Evolutionary conservation across 2,113 vertebrate species (phyloP).

Genomic region (Bolborhynchus lineola): DNA sequence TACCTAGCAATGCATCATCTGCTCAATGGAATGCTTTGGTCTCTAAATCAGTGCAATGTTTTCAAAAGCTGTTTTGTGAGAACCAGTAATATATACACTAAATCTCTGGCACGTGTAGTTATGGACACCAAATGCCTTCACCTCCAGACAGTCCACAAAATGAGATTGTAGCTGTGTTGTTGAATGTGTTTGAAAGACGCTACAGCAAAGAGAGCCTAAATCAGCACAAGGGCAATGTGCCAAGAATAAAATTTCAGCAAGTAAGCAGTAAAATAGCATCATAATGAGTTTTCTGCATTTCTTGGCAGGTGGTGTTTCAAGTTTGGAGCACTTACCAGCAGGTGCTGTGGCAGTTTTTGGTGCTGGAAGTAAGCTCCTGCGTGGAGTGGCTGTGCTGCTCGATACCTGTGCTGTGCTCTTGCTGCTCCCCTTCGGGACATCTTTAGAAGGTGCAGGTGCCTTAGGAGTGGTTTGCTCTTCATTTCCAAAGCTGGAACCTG

Average conservation of each 20-base stretch:
- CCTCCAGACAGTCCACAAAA: background rate
- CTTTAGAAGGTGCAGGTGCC: conserved; percentile 67
- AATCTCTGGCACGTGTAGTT: background rate
- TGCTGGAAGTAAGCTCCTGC: conserved; percentile 81
- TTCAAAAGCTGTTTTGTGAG: background rate
- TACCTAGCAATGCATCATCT: background rate
- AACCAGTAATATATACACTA: background rate
- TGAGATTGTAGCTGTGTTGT: background rate
- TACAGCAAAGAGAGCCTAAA: background rate
- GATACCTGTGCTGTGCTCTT: conserved; percentile 60
- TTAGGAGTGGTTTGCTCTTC: conserved; percentile 78
- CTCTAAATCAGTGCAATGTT: background rate
- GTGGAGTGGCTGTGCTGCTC: conserved; percentile 70
- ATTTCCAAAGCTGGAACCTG: conserved; percentile 81
- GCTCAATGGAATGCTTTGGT: background rate
- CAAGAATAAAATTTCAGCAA: background rate
- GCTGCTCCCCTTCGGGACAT: conserved; percentile 67
- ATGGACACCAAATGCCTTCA: background rate
- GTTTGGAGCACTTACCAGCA: conserved; percentile 64
- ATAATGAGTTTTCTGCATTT: background rate
- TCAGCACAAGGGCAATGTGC: background rate
- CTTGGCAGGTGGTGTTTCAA: background rate
- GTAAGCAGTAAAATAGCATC: background rate
- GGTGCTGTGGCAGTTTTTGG: conserved; percentile 71
- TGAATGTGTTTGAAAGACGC: background rate